Evolutionary conservation across 2,888 invertebrate genomes (phyloP), one percentile per base, ranked within the genome.

Genomic region (Chydorus sphaericus): DNA sequence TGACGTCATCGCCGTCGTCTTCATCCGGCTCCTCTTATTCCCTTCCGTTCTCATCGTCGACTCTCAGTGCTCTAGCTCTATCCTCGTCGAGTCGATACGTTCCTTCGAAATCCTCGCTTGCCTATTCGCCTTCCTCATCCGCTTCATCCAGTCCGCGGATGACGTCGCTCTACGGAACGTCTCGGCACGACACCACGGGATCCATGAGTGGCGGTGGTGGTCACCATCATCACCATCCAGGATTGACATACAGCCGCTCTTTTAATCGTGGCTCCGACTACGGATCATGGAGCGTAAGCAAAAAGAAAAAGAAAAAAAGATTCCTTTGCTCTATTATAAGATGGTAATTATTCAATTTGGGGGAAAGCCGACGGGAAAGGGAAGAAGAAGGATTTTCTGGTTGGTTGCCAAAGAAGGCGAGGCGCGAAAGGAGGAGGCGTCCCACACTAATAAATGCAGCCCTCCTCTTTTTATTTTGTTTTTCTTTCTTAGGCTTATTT

Each of bases 1-100:
- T 82, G 28, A 80, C 80, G 57, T 70, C 82, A 60, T 80, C 81
- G 57, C 74, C 78, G 36, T 74, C 74, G 29, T 63, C 72, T 55
- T 68, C 77, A 4, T 69, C 79, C 55, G 73, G 75, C 23, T 78
- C 79, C 3, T 70, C 77, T 39, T 79, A 77, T 68, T 71, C 78
- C 54, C 73, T 77, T 66, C 73, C 75, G 30, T 76, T 78, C 38
- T 66, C 68, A n/a, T 67, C 65, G 51, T 65, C 64, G 31, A 56
- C 58, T 37, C 56, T 18, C 58, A 26, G 58, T 60, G 16, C 57
- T 54, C 7, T 44, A 30, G 33, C 38, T 20, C 31, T 50, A 37
- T 54, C 54, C 23, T 57, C 54, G 54, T 57, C 56, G 48, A 29
- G 48, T 14, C 50, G 48, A 6, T 55, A 50, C 23, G 44, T 48